Evolutionary conservation across 2,113 vertebrate species (phyloP), one percentile per base, ranked within the genome.

Genomic region (Isichthys henryi): DNA sequence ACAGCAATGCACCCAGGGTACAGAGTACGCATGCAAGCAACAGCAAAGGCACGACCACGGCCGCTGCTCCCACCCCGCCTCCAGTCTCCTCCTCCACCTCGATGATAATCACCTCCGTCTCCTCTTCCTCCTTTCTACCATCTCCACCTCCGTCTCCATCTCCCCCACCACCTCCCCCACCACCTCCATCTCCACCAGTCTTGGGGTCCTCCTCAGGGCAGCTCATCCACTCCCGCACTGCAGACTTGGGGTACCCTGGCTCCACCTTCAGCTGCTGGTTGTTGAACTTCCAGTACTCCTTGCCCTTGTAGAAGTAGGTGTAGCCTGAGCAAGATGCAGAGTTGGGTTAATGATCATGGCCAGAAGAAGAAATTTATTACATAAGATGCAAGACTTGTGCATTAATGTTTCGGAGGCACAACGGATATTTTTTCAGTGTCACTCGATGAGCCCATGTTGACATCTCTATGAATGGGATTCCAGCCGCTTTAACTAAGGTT

Each of bases 201-300:
- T 62, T 96, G 45, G 93, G 92, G 90, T 96, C 96, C 48, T 96
- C 95, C 0, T 96, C 93, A 0, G 95, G 94, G 91, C 97, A 98
- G 90, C 96, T 95, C 95, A 98, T 95, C 97, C 97, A 98, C 92
- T 98, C 97, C 66, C 95, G 94, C 13, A 98, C 94, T 1, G 96
- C 96, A 0, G 97, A 98, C 90, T 97, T 98, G 90, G 97, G 97
- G 92, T 97, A 98, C 62, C 97, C 97, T 0, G 97, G 96, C 91
- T 98, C 97, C 43, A 98, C 97, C 8, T 96, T 96, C 94, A 98
- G 94, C 93, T 96, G 94, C 94, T 98, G 96, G 93, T 97, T 98
- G 93, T 97, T 97, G 93, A 97, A 98, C 92, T 98, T 98, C 97
- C 97, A 98, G 93, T 98, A 98, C 89, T 96, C 97, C 91, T 97